These are phyloP conservation scores for Dendrolimus pini DNA, from an alignment of 2,888 invertebrate species.

Conservation along the genomic window DNA sequence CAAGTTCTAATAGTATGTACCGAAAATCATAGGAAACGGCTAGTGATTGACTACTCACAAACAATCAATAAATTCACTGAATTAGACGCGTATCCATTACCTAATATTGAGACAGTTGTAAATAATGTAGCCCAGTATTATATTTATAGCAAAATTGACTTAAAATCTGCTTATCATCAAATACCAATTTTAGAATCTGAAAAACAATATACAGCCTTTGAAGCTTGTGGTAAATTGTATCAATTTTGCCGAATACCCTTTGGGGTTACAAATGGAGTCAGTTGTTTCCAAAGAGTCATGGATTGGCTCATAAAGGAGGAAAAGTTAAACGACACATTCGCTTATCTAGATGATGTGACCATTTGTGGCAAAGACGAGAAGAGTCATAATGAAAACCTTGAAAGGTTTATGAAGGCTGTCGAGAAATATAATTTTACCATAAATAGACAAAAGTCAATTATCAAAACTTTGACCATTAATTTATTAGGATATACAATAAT, in stretches of 20 bases:
- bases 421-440: neutral
- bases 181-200: conserved; percentile 1
- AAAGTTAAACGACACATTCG: neutral
- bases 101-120: conserved; percentile 11
- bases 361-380: neutral
- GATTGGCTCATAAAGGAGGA: neutral
- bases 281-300: neutral
- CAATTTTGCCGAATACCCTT: neutral
- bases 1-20: conserved; percentile 17
- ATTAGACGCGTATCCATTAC: conserved; percentile 17
- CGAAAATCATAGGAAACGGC: conserved; percentile 14
- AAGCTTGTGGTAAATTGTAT: conserved; percentile 1
- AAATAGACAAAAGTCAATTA: neutral
- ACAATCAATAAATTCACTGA: conserved; percentile 19
- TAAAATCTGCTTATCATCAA: conserved; percentile 1
- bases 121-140: conserved; percentile 4
- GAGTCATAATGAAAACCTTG: neutral
- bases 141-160: neutral
- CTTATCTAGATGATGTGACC: neutral
- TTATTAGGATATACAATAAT: neutral
- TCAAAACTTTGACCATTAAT: neutral
- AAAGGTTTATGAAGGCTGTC: neutral
- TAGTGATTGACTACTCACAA: conserved; percentile 20
- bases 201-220: conserved; percentile 3
- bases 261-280: neutral